Conservation (phyloP, 2,888 invertebrate genomes). For the Tetragnatha montana region DNA sequence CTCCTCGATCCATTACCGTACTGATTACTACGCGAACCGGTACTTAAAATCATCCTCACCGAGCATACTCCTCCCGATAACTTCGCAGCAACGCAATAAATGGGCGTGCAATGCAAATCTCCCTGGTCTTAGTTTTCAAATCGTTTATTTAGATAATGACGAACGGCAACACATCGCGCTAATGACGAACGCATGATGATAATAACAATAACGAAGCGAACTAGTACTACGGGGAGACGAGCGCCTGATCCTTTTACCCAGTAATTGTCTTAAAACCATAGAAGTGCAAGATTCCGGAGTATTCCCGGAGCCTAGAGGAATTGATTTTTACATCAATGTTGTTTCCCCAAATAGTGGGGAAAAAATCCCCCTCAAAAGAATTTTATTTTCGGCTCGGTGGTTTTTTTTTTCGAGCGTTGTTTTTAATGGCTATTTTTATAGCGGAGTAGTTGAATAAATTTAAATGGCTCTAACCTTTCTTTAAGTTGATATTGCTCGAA, state of each 20-base stretch:
- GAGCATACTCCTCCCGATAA: not conserved
- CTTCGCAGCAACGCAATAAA: not conserved
- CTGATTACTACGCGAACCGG: too few species aligned
- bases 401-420: not conserved
- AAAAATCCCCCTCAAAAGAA: too few species aligned
- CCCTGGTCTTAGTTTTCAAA: not conserved
- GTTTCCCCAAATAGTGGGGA: not conserved
- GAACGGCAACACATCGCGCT: not conserved
- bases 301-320: not conserved
- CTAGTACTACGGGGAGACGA: not conserved
- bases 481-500: not conserved
- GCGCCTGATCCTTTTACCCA: conserved; percentile 19
- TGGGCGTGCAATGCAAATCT: not conserved
- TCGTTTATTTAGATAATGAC: not conserved
- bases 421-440: not conserved
- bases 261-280: conserved; percentile 59
- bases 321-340: not conserved
- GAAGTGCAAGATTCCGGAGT: conserved; percentile 15
- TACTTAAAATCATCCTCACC: too few species aligned
- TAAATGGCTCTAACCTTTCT: not conserved
- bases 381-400: not conserved
- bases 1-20: too few species aligned
- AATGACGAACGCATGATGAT: not conserved
- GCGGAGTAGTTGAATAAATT: not conserved
- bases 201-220: not conserved